These are phyloP conservation scores for Machimus rusticus DNA, from an alignment of 2,888 invertebrate genomes.

Conservation along the genomic window DNA sequence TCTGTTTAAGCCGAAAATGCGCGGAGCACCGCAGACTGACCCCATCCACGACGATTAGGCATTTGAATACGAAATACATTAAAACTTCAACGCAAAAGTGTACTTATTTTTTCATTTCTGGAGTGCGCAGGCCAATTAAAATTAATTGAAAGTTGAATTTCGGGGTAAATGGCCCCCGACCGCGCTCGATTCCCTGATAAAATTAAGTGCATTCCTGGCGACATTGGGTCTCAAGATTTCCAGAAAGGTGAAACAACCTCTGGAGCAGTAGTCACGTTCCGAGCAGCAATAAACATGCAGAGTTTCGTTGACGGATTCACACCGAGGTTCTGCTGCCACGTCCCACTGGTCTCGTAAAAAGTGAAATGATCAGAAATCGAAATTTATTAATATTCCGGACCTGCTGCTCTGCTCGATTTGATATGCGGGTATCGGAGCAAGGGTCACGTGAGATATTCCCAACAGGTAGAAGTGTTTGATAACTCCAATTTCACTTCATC, in stretches of 20 bases:
- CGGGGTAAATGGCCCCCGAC: neutral
- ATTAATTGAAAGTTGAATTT: neutral
- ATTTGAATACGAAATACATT: neutral
- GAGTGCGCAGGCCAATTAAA: neutral
- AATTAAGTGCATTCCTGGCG: neutral
- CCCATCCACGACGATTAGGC: neutral
- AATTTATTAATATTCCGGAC: neutral
- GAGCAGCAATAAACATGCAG: neutral
- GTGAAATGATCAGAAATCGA: neutral
- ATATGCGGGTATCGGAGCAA: neutral
- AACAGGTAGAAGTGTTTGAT: neutral
- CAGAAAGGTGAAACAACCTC: neutral
- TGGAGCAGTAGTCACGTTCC: neutral
- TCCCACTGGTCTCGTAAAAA: neutral
- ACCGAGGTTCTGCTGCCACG: neutral
- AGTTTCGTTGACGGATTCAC: neutral
- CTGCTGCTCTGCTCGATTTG: neutral
- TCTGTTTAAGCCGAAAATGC: neutral
- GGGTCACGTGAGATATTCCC: neutral
- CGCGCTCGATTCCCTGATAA: neutral
- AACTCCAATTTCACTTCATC: neutral
- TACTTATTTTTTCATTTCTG: neutral
- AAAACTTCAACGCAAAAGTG: neutral
- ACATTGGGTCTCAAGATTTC: neutral
- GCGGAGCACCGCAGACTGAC: neutral